Base-by-base conservation (phyloP, 2,888 invertebrate species). In the Agelastica alni region DNA sequence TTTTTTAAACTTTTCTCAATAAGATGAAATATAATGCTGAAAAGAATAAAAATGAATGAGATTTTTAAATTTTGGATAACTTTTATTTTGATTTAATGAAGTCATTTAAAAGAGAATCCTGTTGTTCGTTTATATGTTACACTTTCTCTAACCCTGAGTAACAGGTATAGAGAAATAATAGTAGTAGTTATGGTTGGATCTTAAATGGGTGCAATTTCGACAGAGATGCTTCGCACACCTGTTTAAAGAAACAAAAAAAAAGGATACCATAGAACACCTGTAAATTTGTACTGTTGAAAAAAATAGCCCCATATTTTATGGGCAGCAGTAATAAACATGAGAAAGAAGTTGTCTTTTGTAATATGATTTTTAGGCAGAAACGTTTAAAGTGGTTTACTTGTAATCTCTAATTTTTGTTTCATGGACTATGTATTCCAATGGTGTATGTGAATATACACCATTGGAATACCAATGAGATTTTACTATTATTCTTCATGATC, bases 221-320 rank as follows among this genome's bases (percentile, higher is more conserved):
- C 47, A 47, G 32, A 52, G 52, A 44, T 43, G 43, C 37, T 48
- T 28, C 39, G 52, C 51, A 56, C 56, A 56, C 56, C 56, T 56
- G 56, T 51, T 52, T 48, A 56, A 47, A 52, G 52, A 37, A 42
- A 51, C 46, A n/a, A n/a, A 52, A 52, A 52, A 56, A 52, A 52
- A 43, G 47, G 51, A 52, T 47, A 56, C 52, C 48, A 37, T 52
- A 48, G 56, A 56, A 56, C 56, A 56, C 56, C 56, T 56, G 56
- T 52, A 48, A 48, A 43, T 56, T 56, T 51, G 51, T 56, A 48
- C 39, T 52, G 51, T 48, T 43, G 30, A 43, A n/a, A 43, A 43
- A 43, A 43, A 43, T 43, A 28, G 30, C 43, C 30, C 43, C 30
- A 30, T 30, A 43, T 28, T 28, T 16, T 28, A 43, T 28, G 43